Conservation (phyloP, 2,797 vertebrate genomes). For the Pangasius djambal region DNA sequence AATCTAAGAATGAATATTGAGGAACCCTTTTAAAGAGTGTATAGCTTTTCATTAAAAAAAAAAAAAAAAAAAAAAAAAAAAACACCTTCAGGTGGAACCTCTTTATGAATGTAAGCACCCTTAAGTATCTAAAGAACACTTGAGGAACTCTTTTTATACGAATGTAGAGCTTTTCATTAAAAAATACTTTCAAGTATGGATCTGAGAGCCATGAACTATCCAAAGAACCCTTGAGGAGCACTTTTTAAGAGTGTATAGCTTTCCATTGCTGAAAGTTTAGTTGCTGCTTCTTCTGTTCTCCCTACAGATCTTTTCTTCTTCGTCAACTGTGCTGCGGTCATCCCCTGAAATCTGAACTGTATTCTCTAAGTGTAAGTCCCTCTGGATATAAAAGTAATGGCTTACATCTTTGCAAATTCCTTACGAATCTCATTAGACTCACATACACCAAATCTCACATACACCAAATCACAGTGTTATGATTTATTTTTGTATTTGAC, state of each 20-base stretch:
- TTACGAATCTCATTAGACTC: background rate
- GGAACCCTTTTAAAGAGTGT: background rate
- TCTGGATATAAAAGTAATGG: background rate
- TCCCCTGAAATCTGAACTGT: too few relatives aligned
- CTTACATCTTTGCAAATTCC: background rate
- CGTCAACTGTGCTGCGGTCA: background rate
- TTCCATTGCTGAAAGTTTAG: background rate
- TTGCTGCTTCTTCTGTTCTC: background rate
- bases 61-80: background rate
- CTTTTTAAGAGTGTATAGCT: too few relatives aligned
- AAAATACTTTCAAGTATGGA: background rate
- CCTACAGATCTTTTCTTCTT: background rate
- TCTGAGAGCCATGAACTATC: background rate
- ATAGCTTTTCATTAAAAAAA: background rate
- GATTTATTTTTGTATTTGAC: background rate
- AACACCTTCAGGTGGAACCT: too few relatives aligned
- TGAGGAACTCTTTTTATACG: background rate
- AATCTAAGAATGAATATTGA: background rate
- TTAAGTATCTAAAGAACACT: background rate
- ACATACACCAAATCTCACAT: background rate
- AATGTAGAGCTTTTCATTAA: background rate
- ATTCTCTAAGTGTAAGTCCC: background rate
- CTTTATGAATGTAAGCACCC: background rate
- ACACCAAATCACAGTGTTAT: background rate
- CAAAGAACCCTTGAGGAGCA: background rate